Conservation (phyloP, 1,140 invertebrate genomes). For the Neodiprion pinetum region DNA sequence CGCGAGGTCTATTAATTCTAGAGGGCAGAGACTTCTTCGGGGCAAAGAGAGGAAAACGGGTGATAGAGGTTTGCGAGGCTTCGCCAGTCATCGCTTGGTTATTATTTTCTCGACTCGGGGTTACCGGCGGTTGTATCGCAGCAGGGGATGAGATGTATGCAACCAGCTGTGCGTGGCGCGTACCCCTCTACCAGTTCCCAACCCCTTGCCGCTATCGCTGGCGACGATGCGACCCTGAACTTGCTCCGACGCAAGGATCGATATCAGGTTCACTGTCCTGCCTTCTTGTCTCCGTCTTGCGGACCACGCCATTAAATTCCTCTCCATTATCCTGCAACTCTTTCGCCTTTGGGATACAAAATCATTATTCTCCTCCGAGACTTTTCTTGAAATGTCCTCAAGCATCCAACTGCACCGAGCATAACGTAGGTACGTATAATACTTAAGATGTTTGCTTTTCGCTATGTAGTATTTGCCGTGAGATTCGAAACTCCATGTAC, state of each 20-base stretch:
- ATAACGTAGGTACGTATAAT: no score
- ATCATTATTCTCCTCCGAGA: no score
- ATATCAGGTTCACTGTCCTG: slow-evolving; percentile 54
- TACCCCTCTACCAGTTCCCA: slow-evolving; percentile 32
- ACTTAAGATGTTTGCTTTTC: no score
- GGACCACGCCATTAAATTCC: background rate
- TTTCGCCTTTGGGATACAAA: no score
- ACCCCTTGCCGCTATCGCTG: slow-evolving; percentile 6
- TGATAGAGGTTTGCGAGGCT: slow-evolving; percentile 19
- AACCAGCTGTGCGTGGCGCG: slow-evolving; percentile 55
- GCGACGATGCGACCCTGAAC: slow-evolving; percentile 56
- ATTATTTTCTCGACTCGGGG: slow-evolving; percentile 45
- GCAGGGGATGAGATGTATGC: slow-evolving; percentile 39
- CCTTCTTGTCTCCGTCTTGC: background rate
- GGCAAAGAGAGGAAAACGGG: slow-evolving; percentile 2
- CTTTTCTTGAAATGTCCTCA: no score
- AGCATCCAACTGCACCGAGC: no score
- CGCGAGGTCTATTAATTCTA: background rate
- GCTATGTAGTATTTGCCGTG: no score
- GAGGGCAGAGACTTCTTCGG: background rate
- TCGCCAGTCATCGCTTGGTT: slow-evolving; percentile 43
- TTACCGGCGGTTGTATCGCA: background rate
- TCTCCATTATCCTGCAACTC: no score
- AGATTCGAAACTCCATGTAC: no score
- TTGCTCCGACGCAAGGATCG: slow-evolving; percentile 49